These are phyloP conservation scores for Mesocricetus auratus DNA, from an alignment of 2,113 vertebrate genomes.

Conservation along the genomic window DNA sequence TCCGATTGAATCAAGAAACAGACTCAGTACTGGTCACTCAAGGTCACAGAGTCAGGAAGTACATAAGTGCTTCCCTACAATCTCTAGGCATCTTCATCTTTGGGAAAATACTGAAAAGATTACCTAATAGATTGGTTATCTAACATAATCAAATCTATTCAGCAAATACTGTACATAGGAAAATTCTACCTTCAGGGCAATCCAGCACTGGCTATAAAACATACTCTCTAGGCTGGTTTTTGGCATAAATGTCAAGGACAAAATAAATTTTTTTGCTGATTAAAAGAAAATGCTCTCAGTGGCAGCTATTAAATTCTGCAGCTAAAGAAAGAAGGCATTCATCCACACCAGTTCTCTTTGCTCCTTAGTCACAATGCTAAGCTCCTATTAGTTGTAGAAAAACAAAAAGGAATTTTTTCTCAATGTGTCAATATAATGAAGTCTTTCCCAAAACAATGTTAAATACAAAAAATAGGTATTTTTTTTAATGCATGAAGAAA, in stretches of 20 bases:
- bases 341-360: conserved; percentile 35
- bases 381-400: conserved; percentile 78
- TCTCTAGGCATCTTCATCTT: conserved; percentile 2
- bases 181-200: conserved; percentile 60
- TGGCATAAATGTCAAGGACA: conserved; percentile 83
- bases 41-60: conserved; percentile 5
- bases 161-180: conserved; percentile 27
- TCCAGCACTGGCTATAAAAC: conserved; percentile 73
- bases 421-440: conserved; percentile 68
- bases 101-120: conserved; percentile 10
- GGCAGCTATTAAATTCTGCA: conserved; percentile 79
- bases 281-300: conserved; percentile 79
- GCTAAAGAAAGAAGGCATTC: conserved; percentile 79
- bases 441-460: conserved; percentile 71
- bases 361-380: conserved; percentile 75
- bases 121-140: conserved; percentile 62
- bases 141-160: conserved; percentile 46
- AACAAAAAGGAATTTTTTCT: conserved; percentile 76
- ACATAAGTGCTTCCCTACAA: not conserved
- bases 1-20: not conserved
- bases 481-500: not conserved
- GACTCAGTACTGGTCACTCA: not conserved
- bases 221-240: conserved; percentile 70
- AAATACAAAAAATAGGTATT: conserved; percentile 59
- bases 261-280: conserved; percentile 82